These are phyloP conservation scores for Chorisops tibialis DNA, from an alignment of 2,888 invertebrate genomes.

Conservation along the genomic window DNA sequence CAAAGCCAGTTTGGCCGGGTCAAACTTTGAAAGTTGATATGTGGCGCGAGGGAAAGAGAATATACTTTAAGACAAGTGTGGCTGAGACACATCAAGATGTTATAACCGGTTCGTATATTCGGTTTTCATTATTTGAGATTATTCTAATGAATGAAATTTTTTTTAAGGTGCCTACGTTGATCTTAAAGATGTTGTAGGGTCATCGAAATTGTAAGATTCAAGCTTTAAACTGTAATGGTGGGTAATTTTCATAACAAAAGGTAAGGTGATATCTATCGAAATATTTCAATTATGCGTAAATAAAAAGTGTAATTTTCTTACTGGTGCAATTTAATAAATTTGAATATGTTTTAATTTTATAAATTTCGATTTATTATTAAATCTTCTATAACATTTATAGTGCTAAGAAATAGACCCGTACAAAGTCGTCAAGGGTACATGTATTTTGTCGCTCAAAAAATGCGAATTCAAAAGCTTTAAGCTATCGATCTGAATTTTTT, in stretches of 20 bases:
- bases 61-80: conserved; percentile 81
- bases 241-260: background rate
- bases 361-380: too few relatives aligned
- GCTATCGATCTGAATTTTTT: too few relatives aligned
- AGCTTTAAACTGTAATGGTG: background rate
- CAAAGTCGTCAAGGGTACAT: too few relatives aligned
- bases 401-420: too few relatives aligned
- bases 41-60: conserved; percentile 85
- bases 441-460: too few relatives aligned
- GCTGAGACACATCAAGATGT: conserved; percentile 78
- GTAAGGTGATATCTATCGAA: too few relatives aligned
- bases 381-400: too few relatives aligned
- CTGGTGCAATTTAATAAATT: too few relatives aligned
- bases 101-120: conserved; percentile 63
- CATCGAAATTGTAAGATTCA: background rate
- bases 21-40: conserved; percentile 89
- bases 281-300: too few relatives aligned
- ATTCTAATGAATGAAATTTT: conserved; percentile 5
- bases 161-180: conserved; percentile 80
- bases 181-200: conserved; percentile 60
- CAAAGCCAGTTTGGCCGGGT: conserved; percentile 90
- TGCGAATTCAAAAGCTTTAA: too few relatives aligned
- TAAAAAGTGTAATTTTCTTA: too few relatives aligned
- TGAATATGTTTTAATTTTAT: too few relatives aligned
- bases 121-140: background rate